phyloP scores from a whole-genome alignment of 2,113 vertebrate genomes.

The Malurus elegans region DNA sequence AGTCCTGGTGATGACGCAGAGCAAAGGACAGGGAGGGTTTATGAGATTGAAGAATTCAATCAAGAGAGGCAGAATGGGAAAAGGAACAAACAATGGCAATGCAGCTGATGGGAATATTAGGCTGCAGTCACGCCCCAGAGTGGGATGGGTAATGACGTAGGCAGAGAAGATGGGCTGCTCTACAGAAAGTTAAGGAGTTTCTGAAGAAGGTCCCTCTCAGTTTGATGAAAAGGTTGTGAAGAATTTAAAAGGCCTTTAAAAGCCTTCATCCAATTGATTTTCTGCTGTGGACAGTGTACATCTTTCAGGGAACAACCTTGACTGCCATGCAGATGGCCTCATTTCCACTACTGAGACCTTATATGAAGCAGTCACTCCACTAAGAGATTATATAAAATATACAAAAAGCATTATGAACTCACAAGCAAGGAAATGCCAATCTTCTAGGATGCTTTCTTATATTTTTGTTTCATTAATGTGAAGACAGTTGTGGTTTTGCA shows the following conservation, averaged over 20 bases:
- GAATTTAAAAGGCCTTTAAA: background rate
- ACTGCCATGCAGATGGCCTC: background rate
- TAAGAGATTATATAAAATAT: constrained; percentile 17
- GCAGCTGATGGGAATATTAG: background rate
- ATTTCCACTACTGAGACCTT: constrained; percentile 4
- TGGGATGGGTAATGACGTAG: rapidly evolving
- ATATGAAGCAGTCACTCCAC: constrained; percentile 4
- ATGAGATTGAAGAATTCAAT: background rate
- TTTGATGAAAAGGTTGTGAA: background rate
- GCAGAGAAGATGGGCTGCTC: background rate
- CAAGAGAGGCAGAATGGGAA: background rate
- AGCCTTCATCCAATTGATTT: background rate
- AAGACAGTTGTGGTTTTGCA: background rate
- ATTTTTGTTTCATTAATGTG: background rate
- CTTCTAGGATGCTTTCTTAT: background rate
- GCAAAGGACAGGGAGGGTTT: background rate
- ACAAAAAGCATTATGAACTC: background rate
- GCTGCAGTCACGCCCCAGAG: background rate
- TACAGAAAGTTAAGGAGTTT: background rate
- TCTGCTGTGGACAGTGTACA: background rate
- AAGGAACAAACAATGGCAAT: background rate
- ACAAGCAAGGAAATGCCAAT: background rate
- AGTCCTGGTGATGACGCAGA: background rate
- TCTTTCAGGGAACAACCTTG: constrained; percentile 21
- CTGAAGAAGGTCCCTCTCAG: background rate